Evolutionary conservation across 2,888 invertebrate species (phyloP).

Genomic region (Orthosia cruda): DNA sequence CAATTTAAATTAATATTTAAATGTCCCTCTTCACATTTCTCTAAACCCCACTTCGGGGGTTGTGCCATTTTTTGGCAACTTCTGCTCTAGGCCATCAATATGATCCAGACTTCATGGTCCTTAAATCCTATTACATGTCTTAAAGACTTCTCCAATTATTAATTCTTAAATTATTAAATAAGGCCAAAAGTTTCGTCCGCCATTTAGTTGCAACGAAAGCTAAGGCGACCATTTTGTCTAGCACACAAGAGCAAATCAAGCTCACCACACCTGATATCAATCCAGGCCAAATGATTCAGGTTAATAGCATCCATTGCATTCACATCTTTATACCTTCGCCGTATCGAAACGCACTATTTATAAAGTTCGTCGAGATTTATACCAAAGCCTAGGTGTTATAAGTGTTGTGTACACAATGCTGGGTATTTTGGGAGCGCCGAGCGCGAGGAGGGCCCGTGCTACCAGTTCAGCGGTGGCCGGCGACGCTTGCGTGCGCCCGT

Average conservation of each 20-base stretch:
- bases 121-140: not conserved
- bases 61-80: too few species aligned
- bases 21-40: too few species aligned
- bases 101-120: too few species aligned
- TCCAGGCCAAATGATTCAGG: constrained; percentile 70
- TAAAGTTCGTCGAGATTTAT: constrained; percentile 85
- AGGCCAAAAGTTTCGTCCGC: not conserved
- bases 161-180: too few species aligned
- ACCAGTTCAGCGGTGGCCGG: constrained; percentile 84
- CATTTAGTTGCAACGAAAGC: constrained; percentile 3
- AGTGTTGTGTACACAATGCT: constrained; percentile 90
- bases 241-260: constrained; percentile 8
- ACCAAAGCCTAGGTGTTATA: constrained; percentile 87
- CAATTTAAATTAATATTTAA: too few species aligned
- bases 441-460: constrained; percentile 77
- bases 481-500: constrained; percentile 78
- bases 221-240: constrained; percentile 31
- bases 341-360: constrained; percentile 80
- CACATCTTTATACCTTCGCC: constrained; percentile 68
- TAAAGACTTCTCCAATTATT: not conserved
- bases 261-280: constrained; percentile 46
- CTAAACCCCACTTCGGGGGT: too few species aligned
- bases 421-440: constrained; percentile 87
- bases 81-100: not conserved
- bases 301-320: constrained; percentile 73